Base-by-base conservation (phyloP, 2,113 vertebrate genomes). In the Montifringilla adamsi region DNA sequence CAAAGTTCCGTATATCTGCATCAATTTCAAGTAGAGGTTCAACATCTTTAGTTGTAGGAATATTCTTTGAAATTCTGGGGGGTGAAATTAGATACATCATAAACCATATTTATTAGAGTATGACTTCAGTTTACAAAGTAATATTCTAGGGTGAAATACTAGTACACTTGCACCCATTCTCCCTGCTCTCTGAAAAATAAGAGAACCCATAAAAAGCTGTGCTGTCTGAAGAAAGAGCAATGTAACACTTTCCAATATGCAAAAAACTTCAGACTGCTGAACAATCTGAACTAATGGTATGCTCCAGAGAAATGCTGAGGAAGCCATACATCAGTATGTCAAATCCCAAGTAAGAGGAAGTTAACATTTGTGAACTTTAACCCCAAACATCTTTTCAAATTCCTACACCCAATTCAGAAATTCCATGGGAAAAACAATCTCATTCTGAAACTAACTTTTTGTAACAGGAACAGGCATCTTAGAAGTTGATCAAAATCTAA, bases 21-120 rank as follows among this genome's bases (percentile, higher is more conserved):
- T 99, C 99, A 28, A 99, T 99, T 97, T 99, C 99, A 94, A 99
- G 98, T 60, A 99, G 97, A 15, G 99, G 99, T 73, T 99, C 99
- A 70, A 99, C 99, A 26, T 99, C 99, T 96, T 99, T 99, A 43
- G 99, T 99, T 84, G 98, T 99, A 52, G 99, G 99, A 90, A 99
- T 99, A 96, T 98, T 99, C 97, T 99, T 99, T 64, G 99, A 99
- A 97, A 99, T 99, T 97, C 99, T 99, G 87, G 52, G 73, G 89
- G 49, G 81, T 23, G 7, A 84, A 79, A 72, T 59, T 4, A 81
- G 24, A 77, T 26, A 94, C 39, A 55, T 50, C 24, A 55, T 56
- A 88, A 91, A 44, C 2, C 3, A 13, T 33, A 52, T 49, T 76
- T 60, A 69, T 44, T 76, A 66, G 13, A 62, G 24, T 30, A 60